Evolutionary conservation across 2,113 vertebrate species (phyloP).

Genomic region (Dendrocopos noguchii): DNA sequence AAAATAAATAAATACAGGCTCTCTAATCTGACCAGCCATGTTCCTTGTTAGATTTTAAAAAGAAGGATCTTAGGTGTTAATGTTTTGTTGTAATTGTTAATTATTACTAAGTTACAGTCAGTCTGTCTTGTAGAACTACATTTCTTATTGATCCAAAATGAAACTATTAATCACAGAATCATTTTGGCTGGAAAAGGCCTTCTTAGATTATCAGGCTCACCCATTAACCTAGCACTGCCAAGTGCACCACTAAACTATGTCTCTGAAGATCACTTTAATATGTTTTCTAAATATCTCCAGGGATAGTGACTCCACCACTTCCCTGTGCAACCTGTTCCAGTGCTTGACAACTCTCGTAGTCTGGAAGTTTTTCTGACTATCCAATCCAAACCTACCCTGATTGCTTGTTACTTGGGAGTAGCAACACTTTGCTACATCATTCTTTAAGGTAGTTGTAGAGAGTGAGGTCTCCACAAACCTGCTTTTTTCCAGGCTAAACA

Average conservation of each 20-base stretch:
- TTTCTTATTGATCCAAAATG: constrained; percentile 2
- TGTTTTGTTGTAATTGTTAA: not conserved
- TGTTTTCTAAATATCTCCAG: not conserved
- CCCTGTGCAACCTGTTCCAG: not conserved
- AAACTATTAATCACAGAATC: not conserved
- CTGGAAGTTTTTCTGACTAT: not conserved
- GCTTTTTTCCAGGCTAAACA: not conserved
- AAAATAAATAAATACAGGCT: not conserved
- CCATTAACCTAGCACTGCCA: not conserved
- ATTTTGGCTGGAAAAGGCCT: not conserved
- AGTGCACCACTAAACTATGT: too few species aligned
- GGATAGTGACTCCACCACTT: not conserved
- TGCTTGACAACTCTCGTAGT: not conserved
- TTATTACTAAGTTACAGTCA: not conserved
- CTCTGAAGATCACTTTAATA: not conserved
- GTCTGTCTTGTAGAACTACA: not conserved
- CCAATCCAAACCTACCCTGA: not conserved
- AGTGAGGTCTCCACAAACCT: too few species aligned
- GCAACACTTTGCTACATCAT: not conserved
- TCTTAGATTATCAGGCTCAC: not conserved
- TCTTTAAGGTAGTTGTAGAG: not conserved
- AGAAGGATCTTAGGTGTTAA: not conserved
- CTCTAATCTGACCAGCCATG: not conserved
- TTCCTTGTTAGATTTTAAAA: not conserved
- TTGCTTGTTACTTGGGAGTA: not conserved